Conservation (phyloP, 2,888 invertebrate species). For the Microplitis deprimator region DNA sequence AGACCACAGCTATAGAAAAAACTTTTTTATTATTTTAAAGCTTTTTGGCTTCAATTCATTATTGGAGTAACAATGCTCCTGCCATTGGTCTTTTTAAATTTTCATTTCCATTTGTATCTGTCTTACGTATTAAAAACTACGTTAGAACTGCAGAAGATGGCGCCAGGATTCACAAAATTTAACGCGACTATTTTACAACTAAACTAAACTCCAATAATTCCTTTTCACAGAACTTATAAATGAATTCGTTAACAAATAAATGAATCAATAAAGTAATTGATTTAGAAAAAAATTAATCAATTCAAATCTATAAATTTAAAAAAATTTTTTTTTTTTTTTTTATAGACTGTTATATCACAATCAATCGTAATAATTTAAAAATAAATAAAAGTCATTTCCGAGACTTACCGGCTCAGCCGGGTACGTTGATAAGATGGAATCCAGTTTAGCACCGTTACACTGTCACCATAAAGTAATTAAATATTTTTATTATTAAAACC, state of each 20-base stretch:
- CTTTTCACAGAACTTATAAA: no score
- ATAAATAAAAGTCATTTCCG: slow-evolving; percentile 4
- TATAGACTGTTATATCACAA: not conserved
- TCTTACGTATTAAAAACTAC: not conserved
- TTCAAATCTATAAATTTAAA: no score
- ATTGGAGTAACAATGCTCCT: not conserved
- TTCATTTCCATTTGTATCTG: not conserved
- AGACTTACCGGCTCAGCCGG: slow-evolving; percentile 67
- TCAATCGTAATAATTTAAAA: not conserved
- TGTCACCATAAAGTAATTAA: slow-evolving; percentile 42
- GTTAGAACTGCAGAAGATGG: not conserved
- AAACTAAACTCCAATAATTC: not conserved
- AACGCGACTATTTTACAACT: not conserved
- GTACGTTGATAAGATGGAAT: slow-evolving; percentile 62
- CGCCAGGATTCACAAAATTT: not conserved
- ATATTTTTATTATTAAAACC: not conserved
- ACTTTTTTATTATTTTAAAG: not conserved
- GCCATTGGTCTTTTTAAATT: not conserved
- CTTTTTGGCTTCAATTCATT: not conserved
- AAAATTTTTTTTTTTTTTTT: not conserved
- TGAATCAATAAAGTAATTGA: no score
- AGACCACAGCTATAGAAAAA: not conserved
- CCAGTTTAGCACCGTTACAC: slow-evolving; percentile 63
- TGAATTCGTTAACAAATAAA: no score
- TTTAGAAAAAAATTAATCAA: no score